Percentiles rank a stretch among this genome's conserved stretches.
Evolutionary conservation across 2,888 invertebrate species (phyloP).

Genomic region (Byasa hedistus): DNA sequence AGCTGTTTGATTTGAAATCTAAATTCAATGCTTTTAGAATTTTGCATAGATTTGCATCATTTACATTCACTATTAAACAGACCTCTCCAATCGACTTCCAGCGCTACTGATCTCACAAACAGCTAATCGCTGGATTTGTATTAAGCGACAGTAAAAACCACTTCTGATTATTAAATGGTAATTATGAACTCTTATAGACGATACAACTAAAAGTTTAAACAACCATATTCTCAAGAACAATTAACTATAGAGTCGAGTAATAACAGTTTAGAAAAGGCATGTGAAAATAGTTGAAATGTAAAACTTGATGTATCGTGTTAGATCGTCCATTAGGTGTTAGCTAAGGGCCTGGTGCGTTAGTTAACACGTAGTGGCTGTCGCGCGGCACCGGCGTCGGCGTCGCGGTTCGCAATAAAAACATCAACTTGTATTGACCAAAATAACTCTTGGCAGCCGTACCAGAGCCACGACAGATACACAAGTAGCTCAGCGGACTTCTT

Average conservation of each 20-base stretch:
- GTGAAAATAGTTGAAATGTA: constrained; percentile 45
- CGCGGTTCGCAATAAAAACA: constrained; percentile 78
- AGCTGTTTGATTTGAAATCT: neutral
- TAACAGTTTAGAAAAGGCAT: too few species aligned
- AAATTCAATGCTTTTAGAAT: neutral
- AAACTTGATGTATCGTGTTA: constrained; percentile 66
- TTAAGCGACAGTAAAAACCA: too few species aligned
- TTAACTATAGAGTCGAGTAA: too few species aligned
- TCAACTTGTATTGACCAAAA: constrained; percentile 76
- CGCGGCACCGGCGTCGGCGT: constrained; percentile 58
- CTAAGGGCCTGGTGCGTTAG: constrained; percentile 61
- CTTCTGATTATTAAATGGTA: too few species aligned
- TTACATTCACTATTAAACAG: too few species aligned
- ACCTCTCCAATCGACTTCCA: too few species aligned
- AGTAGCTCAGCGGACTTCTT: constrained; percentile 53
- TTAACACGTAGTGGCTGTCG: constrained; percentile 71
- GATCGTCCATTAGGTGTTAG: constrained; percentile 71
- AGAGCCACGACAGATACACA: constrained; percentile 63
- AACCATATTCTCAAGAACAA: too few species aligned
- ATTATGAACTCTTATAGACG: too few species aligned
- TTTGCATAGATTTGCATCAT: neutral
- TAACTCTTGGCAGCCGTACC: constrained; percentile 77
- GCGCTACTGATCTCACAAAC: too few species aligned
- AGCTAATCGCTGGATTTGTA: too few species aligned
- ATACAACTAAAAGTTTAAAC: too few species aligned